Conservation (phyloP, 1,140 invertebrate species). For the Dolichoris vasculosae region DNA sequence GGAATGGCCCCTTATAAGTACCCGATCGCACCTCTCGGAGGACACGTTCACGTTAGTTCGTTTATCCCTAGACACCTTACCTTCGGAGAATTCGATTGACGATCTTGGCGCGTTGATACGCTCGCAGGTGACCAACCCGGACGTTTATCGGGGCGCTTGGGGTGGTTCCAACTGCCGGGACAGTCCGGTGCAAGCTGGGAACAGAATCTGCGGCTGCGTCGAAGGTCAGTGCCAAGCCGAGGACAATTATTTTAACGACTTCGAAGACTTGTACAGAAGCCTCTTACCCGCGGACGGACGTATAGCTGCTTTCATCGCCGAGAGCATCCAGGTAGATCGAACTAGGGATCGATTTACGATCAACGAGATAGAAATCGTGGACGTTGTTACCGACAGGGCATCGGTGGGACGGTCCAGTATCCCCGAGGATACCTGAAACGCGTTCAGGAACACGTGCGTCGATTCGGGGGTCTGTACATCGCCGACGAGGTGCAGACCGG, state of each 20-base stretch:
- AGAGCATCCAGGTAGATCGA: slow-evolving; percentile 88
- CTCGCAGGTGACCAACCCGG: slow-evolving; percentile 88
- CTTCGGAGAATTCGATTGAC: not conserved
- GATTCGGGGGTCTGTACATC: slow-evolving; percentile 90
- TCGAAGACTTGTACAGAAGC: slow-evolving; percentile 86
- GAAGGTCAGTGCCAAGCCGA: slow-evolving; percentile 80
- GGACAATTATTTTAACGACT: slow-evolving; percentile 87
- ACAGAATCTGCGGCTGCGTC: slow-evolving; percentile 81
- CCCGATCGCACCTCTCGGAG: slow-evolving; percentile 82
- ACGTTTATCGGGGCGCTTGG: slow-evolving; percentile 92
- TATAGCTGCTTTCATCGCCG: slow-evolving; percentile 92
- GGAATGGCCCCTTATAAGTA: slow-evolving; percentile 87
- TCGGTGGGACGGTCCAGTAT: slow-evolving; percentile 93
- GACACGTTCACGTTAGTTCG: slow-evolving; percentile 86
- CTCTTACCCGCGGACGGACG: slow-evolving; percentile 82
- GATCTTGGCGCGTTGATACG: not conserved
- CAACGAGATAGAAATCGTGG: not conserved
- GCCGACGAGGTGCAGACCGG: slow-evolving; percentile 98
- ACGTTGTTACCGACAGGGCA: slow-evolving; percentile 76
- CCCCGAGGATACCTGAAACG: slow-evolving; percentile 90
- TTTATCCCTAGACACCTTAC: not conserved
- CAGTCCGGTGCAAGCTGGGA: slow-evolving; percentile 84
- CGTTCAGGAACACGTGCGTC: slow-evolving; percentile 86
- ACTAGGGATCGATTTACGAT: not conserved
- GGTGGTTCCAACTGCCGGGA: slow-evolving; percentile 92